A percentile compares a stretch with the other conserved stretches of the same genome.
These are phyloP conservation scores for Peromyscus eremicus DNA, from an alignment of 2,797 vertebrate species.

Conservation along the genomic window DNA sequence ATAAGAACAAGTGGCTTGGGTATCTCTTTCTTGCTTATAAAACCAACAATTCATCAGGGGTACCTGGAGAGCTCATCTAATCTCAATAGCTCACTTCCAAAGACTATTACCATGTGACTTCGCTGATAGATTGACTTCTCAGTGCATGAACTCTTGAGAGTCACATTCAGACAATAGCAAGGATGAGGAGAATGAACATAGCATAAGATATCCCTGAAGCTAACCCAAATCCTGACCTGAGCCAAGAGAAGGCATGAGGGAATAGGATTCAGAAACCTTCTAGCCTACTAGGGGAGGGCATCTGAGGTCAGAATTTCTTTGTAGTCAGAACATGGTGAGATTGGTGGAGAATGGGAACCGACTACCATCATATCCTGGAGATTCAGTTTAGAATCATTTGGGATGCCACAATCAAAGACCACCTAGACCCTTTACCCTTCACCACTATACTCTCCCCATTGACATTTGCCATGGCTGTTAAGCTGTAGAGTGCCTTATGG, in stretches of 20 bases:
- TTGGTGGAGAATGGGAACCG: not conserved
- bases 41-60: not conserved
- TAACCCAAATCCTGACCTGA: not conserved
- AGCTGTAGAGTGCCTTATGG: not conserved
- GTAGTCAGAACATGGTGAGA: not conserved
- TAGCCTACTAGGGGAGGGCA: not conserved
- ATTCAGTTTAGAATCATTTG: not conserved
- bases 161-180: not conserved
- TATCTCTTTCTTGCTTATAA: not conserved
- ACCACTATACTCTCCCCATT: not conserved
- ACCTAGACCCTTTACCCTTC: not conserved
- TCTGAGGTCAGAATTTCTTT: not conserved
- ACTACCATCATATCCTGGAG: not conserved
- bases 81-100: not conserved
- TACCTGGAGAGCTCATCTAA: not conserved
- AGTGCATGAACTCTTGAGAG: not conserved
- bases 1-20: not conserved
- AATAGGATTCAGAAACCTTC: not conserved
- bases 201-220: rapidly evolving
- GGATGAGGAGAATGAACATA: not conserved
- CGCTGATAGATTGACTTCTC: not conserved
- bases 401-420: not conserved
- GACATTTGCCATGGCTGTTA: not conserved
- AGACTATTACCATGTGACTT: not conserved
- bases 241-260: not conserved